Base-by-base conservation (phyloP, 2,113 vertebrate genomes). In the Gasterosteus aculeatus region DNA sequence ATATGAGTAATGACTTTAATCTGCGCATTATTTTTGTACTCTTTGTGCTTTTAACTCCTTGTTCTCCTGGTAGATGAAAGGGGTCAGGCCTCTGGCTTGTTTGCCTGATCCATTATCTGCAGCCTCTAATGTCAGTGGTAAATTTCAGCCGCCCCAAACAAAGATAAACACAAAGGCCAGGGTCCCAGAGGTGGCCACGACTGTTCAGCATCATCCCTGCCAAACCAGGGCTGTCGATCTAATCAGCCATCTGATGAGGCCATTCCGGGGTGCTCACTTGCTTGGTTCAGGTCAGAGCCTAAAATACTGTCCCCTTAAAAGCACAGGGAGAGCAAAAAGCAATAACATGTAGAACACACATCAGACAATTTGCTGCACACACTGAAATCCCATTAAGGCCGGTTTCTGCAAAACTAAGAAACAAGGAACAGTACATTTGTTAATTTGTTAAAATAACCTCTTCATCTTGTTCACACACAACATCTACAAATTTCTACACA, bases 231-330 rank as follows among this genome's bases (percentile, higher is more conserved):
- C 84, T 81, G 87, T 92, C 91, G 88, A 93, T 92, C 92, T 92
- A 90, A 93, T 93, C 92, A 89, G 78, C 85, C 78, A 94, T 93
- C 92, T 87, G 91, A 92, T 88, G 81, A 88, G 88, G 83, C 72
- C 81, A 82, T 89, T 87, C 87, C 69, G 69, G 88, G 86, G 83
- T 86, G 83, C 79, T 46, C 11, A 53, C 41, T 82, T 61, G 76
- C 74, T n/a, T 59, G 60, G 76, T 69, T 88, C 77, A 59, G 80
- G 70, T 35, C 68, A 81, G 22, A 75, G 77, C 56, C 80, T 53
- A 38, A 73, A 63, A 78, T 46, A 69, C 31, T 84, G 82, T 85
- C 75, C 83, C 54, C 77, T 87, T 72, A 61, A 86, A 75, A 49
- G 47, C 26, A 64, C 9, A 19, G 33, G 7, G 41, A n/a, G 44